Conservation (phyloP, 2,113 vertebrate species). For the Chaenocephalus aceratus region DNA sequence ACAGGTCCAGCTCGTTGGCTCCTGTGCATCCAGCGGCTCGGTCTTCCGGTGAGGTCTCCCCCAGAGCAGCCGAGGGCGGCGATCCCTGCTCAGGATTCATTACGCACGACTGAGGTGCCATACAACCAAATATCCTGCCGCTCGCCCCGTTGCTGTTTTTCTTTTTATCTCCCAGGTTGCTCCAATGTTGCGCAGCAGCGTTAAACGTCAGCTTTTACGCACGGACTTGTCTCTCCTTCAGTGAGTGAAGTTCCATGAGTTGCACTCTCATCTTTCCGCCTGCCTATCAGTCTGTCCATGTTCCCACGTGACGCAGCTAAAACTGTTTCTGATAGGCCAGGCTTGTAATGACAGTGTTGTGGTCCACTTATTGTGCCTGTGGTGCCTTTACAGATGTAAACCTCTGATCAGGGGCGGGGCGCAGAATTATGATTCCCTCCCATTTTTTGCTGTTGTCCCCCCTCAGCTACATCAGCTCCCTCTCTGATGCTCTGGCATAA, state of each 20-base stretch:
- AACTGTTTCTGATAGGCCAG: constrained; percentile 74
- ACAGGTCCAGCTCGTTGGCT: constrained; percentile 72
- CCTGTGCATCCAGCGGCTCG: constrained; percentile 49
- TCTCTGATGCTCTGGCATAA: neutral
- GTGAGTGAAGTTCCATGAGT: constrained; percentile 71
- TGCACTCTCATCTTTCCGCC: constrained; percentile 75
- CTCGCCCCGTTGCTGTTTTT: constrained; percentile 29
- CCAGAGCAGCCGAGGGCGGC: constrained; percentile 59
- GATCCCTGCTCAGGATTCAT: constrained; percentile 86
- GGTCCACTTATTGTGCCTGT: constrained; percentile 14
- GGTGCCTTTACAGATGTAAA: constrained; percentile 51
- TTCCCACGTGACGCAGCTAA: constrained; percentile 70
- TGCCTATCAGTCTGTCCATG: constrained; percentile 72
- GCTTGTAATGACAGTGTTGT: constrained; percentile 12
- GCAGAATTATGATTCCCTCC: neutral
- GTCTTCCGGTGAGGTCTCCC: constrained; percentile 68
- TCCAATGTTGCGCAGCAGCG: constrained; percentile 25
- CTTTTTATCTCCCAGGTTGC: neutral
- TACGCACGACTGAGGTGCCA: constrained; percentile 85
- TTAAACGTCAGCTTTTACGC: constrained; percentile 58
- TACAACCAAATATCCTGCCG: constrained; percentile 68
- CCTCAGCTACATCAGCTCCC: constrained; percentile 2
- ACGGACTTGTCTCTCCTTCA: constrained; percentile 51
- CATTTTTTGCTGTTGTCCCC: neutral
- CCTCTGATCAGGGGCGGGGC: constrained; percentile 3